Base-by-base conservation (phyloP, 2,797 vertebrate genomes). In the Chaetophractus vellerosus region DNA sequence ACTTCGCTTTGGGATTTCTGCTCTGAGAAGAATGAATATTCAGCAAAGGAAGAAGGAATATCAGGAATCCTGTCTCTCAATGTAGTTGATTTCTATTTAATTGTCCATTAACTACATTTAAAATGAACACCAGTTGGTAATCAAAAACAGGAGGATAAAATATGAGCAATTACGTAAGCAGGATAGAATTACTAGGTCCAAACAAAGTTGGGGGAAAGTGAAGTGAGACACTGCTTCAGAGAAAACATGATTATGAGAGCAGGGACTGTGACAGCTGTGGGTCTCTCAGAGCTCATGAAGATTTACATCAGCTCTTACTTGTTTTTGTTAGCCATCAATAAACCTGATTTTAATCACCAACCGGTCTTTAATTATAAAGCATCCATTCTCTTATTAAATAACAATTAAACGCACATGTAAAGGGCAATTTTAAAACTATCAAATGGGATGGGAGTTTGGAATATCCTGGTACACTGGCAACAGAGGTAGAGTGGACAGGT, bases 101-200 rank as follows among this genome's bases (percentile, higher is more conserved):
- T 84, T 83, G 92, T 84, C 81, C 81, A 87, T 69, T 68, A 72
- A 92, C 68, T 94, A 68, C 57, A 93, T 95, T 97, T 94, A 91
- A 96, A 97, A 97, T 88, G 95, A 97, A 94, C 72, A 90, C 84
- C 69, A 91, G 90, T 96, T 91, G 88, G 90, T 97, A 94, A 97
- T 95, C 91, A 96, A 93, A 96, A 96, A 76, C 97, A 97, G 95
- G 91, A 94, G 95, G 93, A 87, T 90, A 79, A 88, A 95, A 88
- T 91, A 91, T 95, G 90, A 93, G 93, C 85, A 84, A 55, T 90
- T 96, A 93, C 88, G 80, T 75, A 82, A n/a, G 84, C 90, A 86
- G 93, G 95, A 76, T 83, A 94, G 88, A 89, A 96, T 95, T 92
- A 91, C 92, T 26, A 61, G 89, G 79, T 83, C 95, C 76, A 97